Conservation (phyloP, 2,888 invertebrate genomes). For the Podabrus alpinus region DNA sequence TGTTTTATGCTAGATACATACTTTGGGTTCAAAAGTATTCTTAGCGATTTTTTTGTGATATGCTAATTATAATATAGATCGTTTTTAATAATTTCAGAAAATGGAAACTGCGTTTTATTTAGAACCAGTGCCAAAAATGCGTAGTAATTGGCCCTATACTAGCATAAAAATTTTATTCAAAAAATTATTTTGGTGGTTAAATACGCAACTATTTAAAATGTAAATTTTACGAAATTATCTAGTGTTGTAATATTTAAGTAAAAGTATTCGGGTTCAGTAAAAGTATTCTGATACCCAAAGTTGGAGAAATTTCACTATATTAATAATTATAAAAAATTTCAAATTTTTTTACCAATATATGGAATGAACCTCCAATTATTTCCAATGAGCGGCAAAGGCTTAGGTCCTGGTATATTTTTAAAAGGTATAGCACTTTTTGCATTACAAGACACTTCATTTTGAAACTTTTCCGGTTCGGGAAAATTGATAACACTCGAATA, state of each 20-base stretch:
- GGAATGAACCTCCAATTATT: constrained; percentile 68
- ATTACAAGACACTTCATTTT: constrained; percentile 46
- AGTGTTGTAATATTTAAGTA: background rate
- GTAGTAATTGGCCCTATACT: too few species aligned
- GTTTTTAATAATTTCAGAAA: too few species aligned
- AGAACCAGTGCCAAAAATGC: too few species aligned
- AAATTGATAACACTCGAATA: background rate
- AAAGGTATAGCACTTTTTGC: constrained; percentile 57
- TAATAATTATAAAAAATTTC: background rate
- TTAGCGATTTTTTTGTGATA: too few species aligned
- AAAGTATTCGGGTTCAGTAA: too few species aligned
- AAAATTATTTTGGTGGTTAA: background rate
- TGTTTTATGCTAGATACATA: too few species aligned
- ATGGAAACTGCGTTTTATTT: too few species aligned
- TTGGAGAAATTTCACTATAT: background rate
- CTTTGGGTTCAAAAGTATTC: too few species aligned
- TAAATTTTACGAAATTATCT: background rate
- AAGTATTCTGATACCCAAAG: background rate
- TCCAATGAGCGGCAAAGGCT: constrained; percentile 63
- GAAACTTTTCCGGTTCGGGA: background rate
- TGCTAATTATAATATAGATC: too few species aligned
- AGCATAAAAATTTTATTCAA: too few species aligned
- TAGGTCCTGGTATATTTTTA: constrained; percentile 64
- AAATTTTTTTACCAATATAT: constrained; percentile 59
- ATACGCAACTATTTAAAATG: background rate